Evolutionary conservation across 2,888 invertebrate species (phyloP), one percentile per base, ranked within the genome.

Genomic region (Mimas tiliae): DNA sequence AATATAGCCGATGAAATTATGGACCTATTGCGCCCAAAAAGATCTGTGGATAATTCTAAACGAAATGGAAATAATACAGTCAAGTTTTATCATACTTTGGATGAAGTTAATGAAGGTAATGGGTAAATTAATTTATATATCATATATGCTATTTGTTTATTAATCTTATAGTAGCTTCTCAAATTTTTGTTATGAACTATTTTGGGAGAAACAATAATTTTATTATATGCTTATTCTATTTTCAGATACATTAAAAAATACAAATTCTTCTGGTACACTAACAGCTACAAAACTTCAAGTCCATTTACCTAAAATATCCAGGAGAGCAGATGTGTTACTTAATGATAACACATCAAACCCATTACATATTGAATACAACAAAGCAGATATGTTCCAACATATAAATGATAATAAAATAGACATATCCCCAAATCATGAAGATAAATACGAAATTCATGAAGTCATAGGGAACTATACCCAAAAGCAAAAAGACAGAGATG

Each of bases 371-470:
- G 84, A 88, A 66, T 85, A 85, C 64, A 89, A 80, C 42, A 78
- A 86, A 48, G 81, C 82, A 7, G 81, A 83, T 67, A 69, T 78
- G 38, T 82, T 80, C 63, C 81, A 82, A 62, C 87, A 86, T 66
- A 83, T 86, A 65, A 75, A 78, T 69, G 88, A 91, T 68, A 90
- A 92, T 69, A 91, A 88, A 83, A 86, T 91, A 70, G 91, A 91
- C 62, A 68, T 77, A 1, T 65, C 70, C 19, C 73, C 78, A n/a
- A 82, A 83, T 1, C 73, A 65, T 42, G 82, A 82, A 48, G 79
- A 80, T 14, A 81, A 84, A 65, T 70, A 83, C 34, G 82, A 83
- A 69, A 65, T 85, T n/a, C 74, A 74, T 47, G 69, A 78, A 8
- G 69, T 86, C 0, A 70, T 86, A 0, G 83, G 84, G 6, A 91